Conservation (phyloP, 1,140 invertebrate genomes). For the Leptinotarsa defecta region DNA sequence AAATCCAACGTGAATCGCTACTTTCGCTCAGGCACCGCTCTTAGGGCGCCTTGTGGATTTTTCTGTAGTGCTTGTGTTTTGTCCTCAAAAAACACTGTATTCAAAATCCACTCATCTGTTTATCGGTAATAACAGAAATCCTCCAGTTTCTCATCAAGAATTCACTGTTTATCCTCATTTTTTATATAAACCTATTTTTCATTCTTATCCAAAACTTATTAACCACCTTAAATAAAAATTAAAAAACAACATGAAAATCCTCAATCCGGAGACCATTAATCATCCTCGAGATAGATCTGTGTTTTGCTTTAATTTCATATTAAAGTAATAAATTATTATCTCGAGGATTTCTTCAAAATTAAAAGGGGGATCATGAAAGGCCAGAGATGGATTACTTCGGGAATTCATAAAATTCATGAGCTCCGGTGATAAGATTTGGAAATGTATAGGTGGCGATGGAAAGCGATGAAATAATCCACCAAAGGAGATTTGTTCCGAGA, state of each 20-base stretch:
- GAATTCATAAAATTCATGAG: conserved; percentile 5
- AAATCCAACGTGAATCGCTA: too few relatives aligned
- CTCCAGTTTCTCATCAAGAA: too few relatives aligned
- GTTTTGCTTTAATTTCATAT: conserved; percentile 4
- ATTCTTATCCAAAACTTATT: not conserved
- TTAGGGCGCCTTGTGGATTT: too few relatives aligned
- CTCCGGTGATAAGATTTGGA: not conserved
- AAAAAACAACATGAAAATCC: not conserved
- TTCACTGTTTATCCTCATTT: too few relatives aligned
- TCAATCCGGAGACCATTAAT: not conserved
- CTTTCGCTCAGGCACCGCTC: too few relatives aligned
- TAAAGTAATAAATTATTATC: not conserved
- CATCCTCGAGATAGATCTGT: not conserved
- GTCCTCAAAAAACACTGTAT: too few relatives aligned
- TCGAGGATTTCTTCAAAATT: not conserved
- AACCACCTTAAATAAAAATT: not conserved
- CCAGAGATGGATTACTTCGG: not conserved
- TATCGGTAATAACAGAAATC: too few relatives aligned
- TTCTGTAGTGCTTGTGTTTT: too few relatives aligned
- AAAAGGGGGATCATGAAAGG: not conserved
- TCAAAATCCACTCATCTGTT: too few relatives aligned
- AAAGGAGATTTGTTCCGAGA: not conserved
- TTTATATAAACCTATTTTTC: not conserved
- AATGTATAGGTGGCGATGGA: not conserved
- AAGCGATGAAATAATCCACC: not conserved